A percentile compares a stretch with the other conserved stretches of the same genome.
Evolutionary conservation across 2,888 invertebrate genomes (phyloP).

Genomic region (Drosophila fungiperda): DNA sequence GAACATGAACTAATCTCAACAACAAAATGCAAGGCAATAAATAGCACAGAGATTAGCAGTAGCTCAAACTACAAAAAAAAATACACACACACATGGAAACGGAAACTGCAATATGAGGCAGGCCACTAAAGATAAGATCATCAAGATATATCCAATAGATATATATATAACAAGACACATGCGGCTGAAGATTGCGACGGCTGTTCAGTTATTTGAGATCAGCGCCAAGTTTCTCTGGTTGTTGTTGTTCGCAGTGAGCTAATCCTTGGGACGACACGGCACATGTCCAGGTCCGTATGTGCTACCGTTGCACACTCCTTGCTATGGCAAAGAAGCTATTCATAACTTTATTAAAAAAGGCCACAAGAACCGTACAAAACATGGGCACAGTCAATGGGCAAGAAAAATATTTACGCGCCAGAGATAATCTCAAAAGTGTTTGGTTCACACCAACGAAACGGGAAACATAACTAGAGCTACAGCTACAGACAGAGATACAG

Average conservation of each 20-base stretch:
- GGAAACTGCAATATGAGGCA: slow-evolving; percentile 62
- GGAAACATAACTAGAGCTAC: slow-evolving; percentile 35
- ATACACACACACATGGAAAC: slow-evolving; percentile 13
- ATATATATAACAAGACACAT: slow-evolving; percentile 42
- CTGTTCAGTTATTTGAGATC: slow-evolving; percentile 50
- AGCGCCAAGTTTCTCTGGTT: slow-evolving; percentile 45
- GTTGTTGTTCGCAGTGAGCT: slow-evolving; percentile 38
- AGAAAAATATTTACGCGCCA: slow-evolving; percentile 83
- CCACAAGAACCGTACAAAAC: slow-evolving; percentile 55
- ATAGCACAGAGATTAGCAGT: slow-evolving; percentile 29
- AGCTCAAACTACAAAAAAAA: slow-evolving; percentile 2
- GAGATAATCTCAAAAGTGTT: slow-evolving; percentile 82
- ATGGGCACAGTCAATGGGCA: slow-evolving; percentile 80
- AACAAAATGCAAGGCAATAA: slow-evolving; percentile 2
- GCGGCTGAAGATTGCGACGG: slow-evolving; percentile 22
- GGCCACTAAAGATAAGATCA: slow-evolving; percentile 70
- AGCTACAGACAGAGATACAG: slow-evolving; percentile 9
- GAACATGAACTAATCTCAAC: slow-evolving; percentile 16
- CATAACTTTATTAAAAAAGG: slow-evolving; percentile 71
- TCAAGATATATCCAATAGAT: slow-evolving; percentile 47
- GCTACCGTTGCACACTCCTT: slow-evolving; percentile 30
- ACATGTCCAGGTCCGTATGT: slow-evolving; percentile 26
- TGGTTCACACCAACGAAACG: slow-evolving; percentile 77
- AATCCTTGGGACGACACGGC: slow-evolving; percentile 53
- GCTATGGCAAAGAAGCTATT: slow-evolving; percentile 43